These are phyloP conservation scores for Leucoraja erinaceus DNA, from an alignment of 2,113 vertebrate genomes.

Conservation along the genomic window DNA sequence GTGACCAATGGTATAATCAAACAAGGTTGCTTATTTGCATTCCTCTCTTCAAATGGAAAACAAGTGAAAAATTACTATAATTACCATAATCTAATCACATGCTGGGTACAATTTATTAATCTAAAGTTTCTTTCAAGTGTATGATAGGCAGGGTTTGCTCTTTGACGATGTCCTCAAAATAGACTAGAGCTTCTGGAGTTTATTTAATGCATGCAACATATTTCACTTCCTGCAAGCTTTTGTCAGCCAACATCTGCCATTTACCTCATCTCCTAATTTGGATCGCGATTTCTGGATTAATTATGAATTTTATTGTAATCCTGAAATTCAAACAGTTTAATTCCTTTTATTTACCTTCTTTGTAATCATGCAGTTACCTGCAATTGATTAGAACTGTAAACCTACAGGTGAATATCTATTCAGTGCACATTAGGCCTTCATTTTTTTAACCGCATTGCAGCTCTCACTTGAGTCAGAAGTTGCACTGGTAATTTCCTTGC, in stretches of 20 bases:
- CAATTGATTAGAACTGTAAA: background rate
- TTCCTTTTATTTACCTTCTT: background rate
- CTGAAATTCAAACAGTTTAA: background rate
- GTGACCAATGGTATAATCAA: conserved; percentile 7
- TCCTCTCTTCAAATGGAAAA: conserved; percentile 14
- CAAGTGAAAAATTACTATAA: background rate
- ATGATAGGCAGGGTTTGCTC: background rate
- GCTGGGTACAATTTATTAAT: background rate
- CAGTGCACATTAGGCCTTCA: background rate
- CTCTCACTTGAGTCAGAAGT: background rate
- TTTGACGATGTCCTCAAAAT: background rate
- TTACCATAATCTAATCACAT: background rate
- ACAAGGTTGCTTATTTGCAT: background rate
- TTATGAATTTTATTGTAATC: background rate
- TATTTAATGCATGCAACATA: background rate
- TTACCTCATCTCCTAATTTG: background rate
- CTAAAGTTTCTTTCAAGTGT: background rate
- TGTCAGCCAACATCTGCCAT: background rate
- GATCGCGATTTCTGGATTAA: background rate
- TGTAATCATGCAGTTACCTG: background rate
- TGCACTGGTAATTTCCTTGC: background rate
- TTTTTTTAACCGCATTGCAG: background rate
- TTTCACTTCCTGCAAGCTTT: background rate
- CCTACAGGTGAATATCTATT: background rate
- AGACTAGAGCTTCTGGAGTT: background rate